These are phyloP conservation scores for Gordius sp. DNA, from an alignment of 2,888 invertebrate species.

Conservation along the genomic window DNA sequence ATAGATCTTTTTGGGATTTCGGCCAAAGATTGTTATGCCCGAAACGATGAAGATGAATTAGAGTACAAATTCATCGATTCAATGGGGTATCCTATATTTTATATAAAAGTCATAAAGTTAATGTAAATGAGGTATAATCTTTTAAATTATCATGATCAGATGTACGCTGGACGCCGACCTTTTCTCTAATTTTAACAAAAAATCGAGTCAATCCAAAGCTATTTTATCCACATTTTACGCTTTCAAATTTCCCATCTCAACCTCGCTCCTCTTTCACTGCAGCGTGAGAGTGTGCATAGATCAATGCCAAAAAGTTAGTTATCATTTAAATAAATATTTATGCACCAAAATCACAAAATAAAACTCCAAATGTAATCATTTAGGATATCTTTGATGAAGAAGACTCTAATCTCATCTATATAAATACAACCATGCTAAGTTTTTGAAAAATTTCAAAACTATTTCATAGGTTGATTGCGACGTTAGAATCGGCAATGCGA, in stretches of 20 bases:
- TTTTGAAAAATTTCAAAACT: too few relatives aligned
- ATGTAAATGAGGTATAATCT: too few relatives aligned
- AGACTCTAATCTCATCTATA: too few relatives aligned
- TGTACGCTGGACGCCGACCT: background rate
- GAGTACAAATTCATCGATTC: background rate
- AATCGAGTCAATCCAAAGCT: background rate
- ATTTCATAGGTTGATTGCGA: too few relatives aligned
- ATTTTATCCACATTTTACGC: background rate
- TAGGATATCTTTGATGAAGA: too few relatives aligned
- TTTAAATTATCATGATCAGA: background rate
- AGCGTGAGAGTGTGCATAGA: background rate
- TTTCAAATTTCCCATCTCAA: constrained; percentile 12
- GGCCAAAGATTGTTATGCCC: constrained; percentile 10
- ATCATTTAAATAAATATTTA: too few relatives aligned
- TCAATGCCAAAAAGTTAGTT: constrained; percentile 5
- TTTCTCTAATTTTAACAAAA: background rate
- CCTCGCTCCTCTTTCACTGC: background rate
- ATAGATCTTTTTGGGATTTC: background rate
- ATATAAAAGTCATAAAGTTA: too few relatives aligned
- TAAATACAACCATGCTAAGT: too few relatives aligned
- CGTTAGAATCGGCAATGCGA: too few relatives aligned
- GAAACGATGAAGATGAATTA: background rate
- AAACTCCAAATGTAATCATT: too few relatives aligned
- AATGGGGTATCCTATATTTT: background rate
- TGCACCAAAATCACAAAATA: too few relatives aligned